Evolutionary conservation across 1,140 invertebrate species (phyloP).

Genomic region (Steinernema khuongi): DNA sequence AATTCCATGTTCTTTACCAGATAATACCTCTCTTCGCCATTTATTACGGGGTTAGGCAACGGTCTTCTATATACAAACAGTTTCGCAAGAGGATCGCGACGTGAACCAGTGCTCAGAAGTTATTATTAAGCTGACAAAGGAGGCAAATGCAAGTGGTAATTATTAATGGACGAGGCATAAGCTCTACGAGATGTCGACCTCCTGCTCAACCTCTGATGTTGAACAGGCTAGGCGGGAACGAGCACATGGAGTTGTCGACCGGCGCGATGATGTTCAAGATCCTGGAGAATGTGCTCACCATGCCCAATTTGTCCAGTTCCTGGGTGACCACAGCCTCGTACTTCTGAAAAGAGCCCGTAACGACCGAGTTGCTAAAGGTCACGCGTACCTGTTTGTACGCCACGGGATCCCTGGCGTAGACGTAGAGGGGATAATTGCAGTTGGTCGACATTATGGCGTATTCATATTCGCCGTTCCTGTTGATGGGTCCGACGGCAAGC

Average conservation of each 20-base stretch:
- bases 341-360: constrained; percentile 28
- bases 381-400: constrained; percentile 39
- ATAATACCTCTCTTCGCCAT: too few relatives aligned
- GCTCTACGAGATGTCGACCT: neutral
- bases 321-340: constrained; percentile 39
- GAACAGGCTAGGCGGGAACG: constrained; percentile 43
- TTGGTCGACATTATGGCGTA: constrained; percentile 41
- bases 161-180: neutral
- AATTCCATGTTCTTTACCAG: too few relatives aligned
- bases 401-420: constrained; percentile 43
- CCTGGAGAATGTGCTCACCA: constrained; percentile 42
- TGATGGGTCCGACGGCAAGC: constrained; percentile 42
- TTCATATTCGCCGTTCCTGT: constrained; percentile 36
- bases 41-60: too few relatives aligned
- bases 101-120: neutral
- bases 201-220: constrained; percentile 30
- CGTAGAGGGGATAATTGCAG: constrained; percentile 46
- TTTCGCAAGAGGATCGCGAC: constrained; percentile 15
- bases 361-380: neutral
- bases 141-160: neutral
- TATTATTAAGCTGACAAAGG: neutral
- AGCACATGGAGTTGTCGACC: constrained; percentile 44
- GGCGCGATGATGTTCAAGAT: constrained; percentile 41
- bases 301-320: constrained; percentile 37
- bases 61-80: constrained; percentile 11